Conservation (phyloP, 2,113 vertebrate genomes). For the Tupaia chinensis region DNA sequence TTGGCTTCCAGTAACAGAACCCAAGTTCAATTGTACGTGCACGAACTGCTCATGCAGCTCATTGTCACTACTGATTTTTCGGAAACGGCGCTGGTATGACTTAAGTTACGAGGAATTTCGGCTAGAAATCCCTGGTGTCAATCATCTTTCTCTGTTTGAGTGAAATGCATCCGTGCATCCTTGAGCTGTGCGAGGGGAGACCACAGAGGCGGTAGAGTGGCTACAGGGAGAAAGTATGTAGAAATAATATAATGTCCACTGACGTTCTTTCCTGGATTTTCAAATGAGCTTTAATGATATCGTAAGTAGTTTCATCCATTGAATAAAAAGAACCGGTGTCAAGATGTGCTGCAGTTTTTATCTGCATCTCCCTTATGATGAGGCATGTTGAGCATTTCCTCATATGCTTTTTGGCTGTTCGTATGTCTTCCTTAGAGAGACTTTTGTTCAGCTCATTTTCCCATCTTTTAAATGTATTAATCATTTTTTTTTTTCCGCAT, state of each 20-base stretch:
- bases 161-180: background rate
- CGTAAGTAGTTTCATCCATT: background rate
- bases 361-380: too few relatives aligned
- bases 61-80: background rate
- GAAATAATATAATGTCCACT: fast-evolving
- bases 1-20: background rate
- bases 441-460: too few relatives aligned
- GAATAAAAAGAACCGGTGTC: background rate
- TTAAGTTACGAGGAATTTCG: background rate
- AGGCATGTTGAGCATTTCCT: too few relatives aligned
- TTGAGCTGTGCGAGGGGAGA: background rate
- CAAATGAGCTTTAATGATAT: background rate
- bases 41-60: background rate
- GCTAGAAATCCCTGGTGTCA: background rate
- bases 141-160: background rate
- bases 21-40: background rate
- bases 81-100: background rate
- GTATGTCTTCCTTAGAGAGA: too few relatives aligned
- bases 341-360: too few relatives aligned
- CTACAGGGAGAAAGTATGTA: background rate
- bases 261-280: background rate
- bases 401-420: too few relatives aligned
- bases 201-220: background rate
- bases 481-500: too few relatives aligned
- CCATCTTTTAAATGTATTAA: too few relatives aligned